Evolutionary conservation across 2,113 vertebrate genomes (phyloP).

Genomic region (Gobio gobio): DNA sequence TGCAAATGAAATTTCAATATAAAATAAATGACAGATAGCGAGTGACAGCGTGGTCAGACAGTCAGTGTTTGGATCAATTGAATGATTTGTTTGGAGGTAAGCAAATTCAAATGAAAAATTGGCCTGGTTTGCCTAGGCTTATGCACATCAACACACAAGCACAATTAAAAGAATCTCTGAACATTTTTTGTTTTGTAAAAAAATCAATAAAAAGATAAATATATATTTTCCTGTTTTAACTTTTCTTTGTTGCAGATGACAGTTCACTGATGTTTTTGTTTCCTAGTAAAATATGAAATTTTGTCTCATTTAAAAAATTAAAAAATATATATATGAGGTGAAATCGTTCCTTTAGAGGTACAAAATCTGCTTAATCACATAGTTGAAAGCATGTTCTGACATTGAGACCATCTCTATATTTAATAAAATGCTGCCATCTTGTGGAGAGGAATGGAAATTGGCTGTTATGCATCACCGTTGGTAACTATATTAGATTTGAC

Average conservation of each 20-base stretch:
- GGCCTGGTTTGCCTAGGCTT: neutral
- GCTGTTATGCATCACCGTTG: neutral
- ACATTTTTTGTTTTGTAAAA: neutral
- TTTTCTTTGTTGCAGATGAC: neutral
- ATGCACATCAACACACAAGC: neutral
- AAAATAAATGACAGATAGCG: neutral
- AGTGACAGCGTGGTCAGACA: neutral
- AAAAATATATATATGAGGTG: too few species aligned
- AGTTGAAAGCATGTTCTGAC: neutral
- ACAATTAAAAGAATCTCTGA: neutral
- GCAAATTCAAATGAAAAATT: neutral
- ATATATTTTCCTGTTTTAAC: neutral
- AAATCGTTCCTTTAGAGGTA: too few species aligned
- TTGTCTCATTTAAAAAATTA: too few species aligned
- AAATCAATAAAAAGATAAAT: neutral
- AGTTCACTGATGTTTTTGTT: neutral
- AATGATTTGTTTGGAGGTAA: neutral
- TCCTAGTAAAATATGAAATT: too few species aligned
- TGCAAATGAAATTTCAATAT: neutral
- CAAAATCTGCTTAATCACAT: neutral
- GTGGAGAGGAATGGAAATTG: constrained; percentile 1
- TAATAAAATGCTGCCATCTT: constrained; percentile 51
- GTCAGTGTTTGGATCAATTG: neutral
- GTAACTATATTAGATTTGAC: neutral
- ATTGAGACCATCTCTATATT: neutral